These are phyloP conservation scores for Ochropleura leucogaster DNA, from an alignment of 2,888 invertebrate species.

Conservation along the genomic window DNA sequence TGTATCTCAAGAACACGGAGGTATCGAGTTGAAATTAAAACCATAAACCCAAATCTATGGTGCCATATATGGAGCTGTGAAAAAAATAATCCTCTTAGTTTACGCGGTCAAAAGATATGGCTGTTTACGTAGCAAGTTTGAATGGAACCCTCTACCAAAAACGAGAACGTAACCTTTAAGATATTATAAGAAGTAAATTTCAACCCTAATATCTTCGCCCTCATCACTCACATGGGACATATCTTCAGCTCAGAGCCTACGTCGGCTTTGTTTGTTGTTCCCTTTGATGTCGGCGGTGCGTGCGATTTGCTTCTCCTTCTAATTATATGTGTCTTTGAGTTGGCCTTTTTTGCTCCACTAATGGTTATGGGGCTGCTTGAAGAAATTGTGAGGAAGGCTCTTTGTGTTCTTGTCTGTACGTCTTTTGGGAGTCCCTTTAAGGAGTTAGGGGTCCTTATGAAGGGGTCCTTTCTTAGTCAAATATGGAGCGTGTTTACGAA, in stretches of 20 bases:
- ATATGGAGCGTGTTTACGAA: not conserved
- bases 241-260: constrained; percentile 8
- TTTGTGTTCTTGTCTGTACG: constrained; percentile 23
- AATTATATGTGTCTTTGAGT: constrained; percentile 64
- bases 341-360: constrained; percentile 51
- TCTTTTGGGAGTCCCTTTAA: constrained; percentile 20
- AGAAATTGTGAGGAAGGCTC: constrained; percentile 29
- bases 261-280: constrained; percentile 50
- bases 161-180: not conserved
- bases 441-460: not conserved
- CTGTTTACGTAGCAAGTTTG: too few relatives aligned
- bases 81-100: too few relatives aligned
- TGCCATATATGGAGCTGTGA: too few relatives aligned
- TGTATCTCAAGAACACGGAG: too few relatives aligned
- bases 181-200: constrained; percentile 14
- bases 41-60: too few relatives aligned
- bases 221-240: constrained; percentile 30
- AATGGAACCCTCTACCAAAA: not conserved
- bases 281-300: constrained; percentile 63
- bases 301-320: constrained; percentile 58
- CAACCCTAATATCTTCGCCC: constrained; percentile 6
- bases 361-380: constrained; percentile 59
- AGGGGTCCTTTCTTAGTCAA: constrained; percentile 3
- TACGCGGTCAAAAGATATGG: too few relatives aligned
- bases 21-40: too few relatives aligned